Conservation (phyloP, 2,113 vertebrate species). For the Malaclemys terrapin region DNA sequence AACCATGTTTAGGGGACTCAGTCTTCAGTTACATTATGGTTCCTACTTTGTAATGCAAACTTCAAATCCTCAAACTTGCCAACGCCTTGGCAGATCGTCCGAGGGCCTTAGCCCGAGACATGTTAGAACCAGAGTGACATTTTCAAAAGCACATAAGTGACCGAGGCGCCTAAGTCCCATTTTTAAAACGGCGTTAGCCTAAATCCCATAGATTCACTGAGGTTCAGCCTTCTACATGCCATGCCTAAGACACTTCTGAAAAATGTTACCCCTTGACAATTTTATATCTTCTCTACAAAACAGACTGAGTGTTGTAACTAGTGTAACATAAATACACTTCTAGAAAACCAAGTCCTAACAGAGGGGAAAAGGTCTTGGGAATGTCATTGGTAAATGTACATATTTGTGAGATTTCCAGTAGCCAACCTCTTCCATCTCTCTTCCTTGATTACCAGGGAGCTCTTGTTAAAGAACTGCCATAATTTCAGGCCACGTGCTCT, state of each 20-base stretch:
- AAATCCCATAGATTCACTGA: neutral
- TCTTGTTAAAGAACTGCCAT: neutral
- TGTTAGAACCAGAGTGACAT: accelerated
- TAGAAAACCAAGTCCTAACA: neutral
- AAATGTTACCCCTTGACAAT: neutral
- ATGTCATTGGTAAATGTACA: neutral
- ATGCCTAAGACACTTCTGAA: neutral
- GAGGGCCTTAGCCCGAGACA: neutral
- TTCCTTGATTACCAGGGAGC: neutral
- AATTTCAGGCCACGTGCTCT: neutral
- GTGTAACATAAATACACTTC: neutral
- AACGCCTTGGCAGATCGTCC: neutral
- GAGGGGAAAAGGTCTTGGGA: neutral
- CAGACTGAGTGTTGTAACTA: neutral
- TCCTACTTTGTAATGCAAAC: neutral
- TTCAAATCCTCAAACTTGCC: no score
- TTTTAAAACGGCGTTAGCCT: neutral
- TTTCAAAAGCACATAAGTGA: neutral
- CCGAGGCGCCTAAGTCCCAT: neutral
- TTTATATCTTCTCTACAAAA: neutral
- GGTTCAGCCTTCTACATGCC: neutral
- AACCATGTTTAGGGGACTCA: neutral
- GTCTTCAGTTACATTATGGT: accelerated
- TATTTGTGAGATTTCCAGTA: neutral
- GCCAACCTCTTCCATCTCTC: neutral